Base-by-base conservation (phyloP, 2,888 invertebrate species). In the Harmothoe impar region DNA sequence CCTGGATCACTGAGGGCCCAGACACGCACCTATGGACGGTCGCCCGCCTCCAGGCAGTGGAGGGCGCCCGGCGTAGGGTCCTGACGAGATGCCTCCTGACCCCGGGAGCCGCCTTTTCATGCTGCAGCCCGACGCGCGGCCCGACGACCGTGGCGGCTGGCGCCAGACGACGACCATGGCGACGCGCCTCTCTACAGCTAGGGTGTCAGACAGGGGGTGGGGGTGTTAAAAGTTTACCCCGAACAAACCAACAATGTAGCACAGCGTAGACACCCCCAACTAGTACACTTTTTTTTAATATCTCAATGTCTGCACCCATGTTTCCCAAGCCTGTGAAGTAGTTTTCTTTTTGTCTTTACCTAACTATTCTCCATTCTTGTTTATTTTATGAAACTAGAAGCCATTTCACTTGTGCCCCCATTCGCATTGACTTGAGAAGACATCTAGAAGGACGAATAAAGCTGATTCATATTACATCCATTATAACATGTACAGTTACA, bases 1-100 rank as follows among this genome's bases (percentile, higher is more conserved):
- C 81, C 20, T 81, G 81, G 81, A 81, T 81, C 81, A 81, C 35
- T 43, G 23, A 33, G 81, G 43, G 81, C 35, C 81, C 81, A 81
- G 81, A 81, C 81, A 81, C 23, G 81, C 81, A 81, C 35, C 81
- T 33, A 33, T 17, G 33, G 35, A 33, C 23, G 43, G 43, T 10
- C 72, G 29, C 29, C 72, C 29, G 72, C 31, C 29, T 15, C 72
- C 72, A 23, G 31, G 15, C 15, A n/a, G 15, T 25, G 72, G 29
- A 15, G 72, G 72, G 1, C n/a, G 29, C 72, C 29, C 72, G 31
- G 29, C 31, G 72, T 15, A 15, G 17, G 31, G 72, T 15, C 72
- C 72, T 72, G 72, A 72, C 29, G 72, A 72, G 72, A 25, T 72
- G 72, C 25, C 72, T 72, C 25, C 15, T 72, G 72, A 72, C 72